Evolutionary conservation across 2,888 invertebrate genomes (phyloP).

Genomic region (Tinea semifulvella): DNA sequence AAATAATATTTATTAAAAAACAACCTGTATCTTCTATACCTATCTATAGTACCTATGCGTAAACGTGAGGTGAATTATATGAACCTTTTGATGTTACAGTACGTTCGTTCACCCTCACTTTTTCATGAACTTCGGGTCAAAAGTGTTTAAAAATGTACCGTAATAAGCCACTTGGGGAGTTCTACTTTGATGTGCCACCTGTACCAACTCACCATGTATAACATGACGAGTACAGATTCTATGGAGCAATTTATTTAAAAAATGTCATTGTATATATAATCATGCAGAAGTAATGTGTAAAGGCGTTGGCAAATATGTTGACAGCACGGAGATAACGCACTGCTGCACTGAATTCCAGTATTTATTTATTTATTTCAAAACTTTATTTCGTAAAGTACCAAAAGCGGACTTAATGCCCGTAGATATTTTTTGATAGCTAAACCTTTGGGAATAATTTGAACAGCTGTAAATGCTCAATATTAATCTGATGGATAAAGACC

Average conservation of each 20-base stretch:
- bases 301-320: no score
- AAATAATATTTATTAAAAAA: conserved; percentile 2
- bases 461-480: no score
- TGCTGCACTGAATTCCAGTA: no score
- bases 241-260: not conserved
- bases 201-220: not conserved
- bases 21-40: conserved; percentile 2
- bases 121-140: conserved; percentile 6
- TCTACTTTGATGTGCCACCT: not conserved
- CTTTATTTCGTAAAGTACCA: no score
- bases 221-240: not conserved
- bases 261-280: not conserved
- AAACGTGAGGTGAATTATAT: conserved; percentile 11
- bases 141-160: conserved; percentile 10
- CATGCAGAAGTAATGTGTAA: not conserved
- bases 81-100: not conserved
- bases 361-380: no score
- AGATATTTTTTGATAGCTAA: no score
- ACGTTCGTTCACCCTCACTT: not conserved
- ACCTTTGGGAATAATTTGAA: no score
- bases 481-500: no score
- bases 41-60: not conserved
- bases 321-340: no score
- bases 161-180: not conserved
- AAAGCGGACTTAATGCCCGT: no score